These are phyloP conservation scores for Taenaris catops DNA, from an alignment of 2,888 invertebrate genomes.

Conservation along the genomic window DNA sequence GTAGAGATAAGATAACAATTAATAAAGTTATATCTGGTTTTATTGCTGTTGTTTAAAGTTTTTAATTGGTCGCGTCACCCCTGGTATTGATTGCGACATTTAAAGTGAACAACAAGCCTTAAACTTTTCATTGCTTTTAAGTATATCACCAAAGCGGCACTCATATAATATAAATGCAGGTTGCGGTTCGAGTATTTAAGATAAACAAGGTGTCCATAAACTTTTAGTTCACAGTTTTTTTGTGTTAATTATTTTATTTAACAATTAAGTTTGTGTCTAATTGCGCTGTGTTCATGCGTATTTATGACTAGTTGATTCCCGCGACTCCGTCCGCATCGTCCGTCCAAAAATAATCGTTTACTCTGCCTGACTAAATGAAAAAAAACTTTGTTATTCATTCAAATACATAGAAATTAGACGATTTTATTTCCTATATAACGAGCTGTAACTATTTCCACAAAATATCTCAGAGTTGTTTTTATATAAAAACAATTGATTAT, in stretches of 20 bases:
- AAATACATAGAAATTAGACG: too few species aligned
- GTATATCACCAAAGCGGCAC: conserved; percentile 16
- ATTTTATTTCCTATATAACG: too few species aligned
- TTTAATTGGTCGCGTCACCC: conserved; percentile 13
- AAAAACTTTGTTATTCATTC: too few species aligned
- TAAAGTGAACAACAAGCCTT: conserved; percentile 11
- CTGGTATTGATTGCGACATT: conserved; percentile 14
- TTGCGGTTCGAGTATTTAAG: conserved; percentile 14
- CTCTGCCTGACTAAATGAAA: too few species aligned
- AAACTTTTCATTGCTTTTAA: conserved; percentile 16
- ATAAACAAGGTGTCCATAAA: conserved; percentile 14
- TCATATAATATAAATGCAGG: conserved; percentile 13
- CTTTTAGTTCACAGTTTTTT: conserved; percentile 5
- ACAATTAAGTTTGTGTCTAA: too few species aligned
- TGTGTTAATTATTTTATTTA: neutral
- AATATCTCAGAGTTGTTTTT: too few species aligned
- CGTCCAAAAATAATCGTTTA: too few species aligned
- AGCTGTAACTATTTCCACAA: too few species aligned
- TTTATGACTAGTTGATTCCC: too few species aligned
- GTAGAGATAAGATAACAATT: neutral
- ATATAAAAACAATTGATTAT: too few species aligned
- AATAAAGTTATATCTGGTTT: conserved; percentile 4
- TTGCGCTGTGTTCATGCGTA: too few species aligned
- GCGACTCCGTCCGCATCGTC: too few species aligned
- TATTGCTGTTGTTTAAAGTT: conserved; percentile 9